Base-by-base conservation (phyloP, 2,113 vertebrate species). In the Egretta garzetta region DNA sequence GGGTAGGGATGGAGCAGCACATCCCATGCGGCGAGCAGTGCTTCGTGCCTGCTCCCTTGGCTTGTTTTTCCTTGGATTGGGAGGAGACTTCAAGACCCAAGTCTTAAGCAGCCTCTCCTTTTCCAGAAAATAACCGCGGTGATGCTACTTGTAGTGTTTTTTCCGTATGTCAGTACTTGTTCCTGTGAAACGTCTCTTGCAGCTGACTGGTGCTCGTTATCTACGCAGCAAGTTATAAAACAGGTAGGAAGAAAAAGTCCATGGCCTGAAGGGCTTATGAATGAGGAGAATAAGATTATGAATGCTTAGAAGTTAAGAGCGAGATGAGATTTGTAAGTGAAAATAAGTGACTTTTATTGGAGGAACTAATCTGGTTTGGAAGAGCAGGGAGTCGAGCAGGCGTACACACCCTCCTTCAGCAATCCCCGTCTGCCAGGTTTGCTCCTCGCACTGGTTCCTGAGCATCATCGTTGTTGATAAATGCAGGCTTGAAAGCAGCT, bases 1-100 rank as follows among this genome's bases (percentile, higher is more conserved):
- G 52, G 26, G 2, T 14, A 4, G 18, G 70, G 94, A 6, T n/a
- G 88, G 71, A 5, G 12, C 47, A 30, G 1, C 41, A 0, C 70
- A 11, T 49, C 41, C 35, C 55, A 0, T 30, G 26, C 79, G 7
- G 47, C 17, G 6, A 53, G 45, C 52, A 14, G 0, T 2, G 33
- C 30, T 86, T n/a, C 3, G 0, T 68, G 3, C 4, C 4, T 27
- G 47, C 14, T 68, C 6, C 39, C 27, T 28, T 53, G 53, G 4
- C 19, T 90, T 63, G 43, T 67, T 83, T 92, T 76, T 2, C 32
- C 41, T 4, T 71, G 68, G 17, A 1, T 2, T 26, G 60, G 55
- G 55, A 37, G 58, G 80, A 58, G 80, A n/a, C 63, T 76, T 66
- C 1, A 39, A 45, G 22, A 55, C 49, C 8, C n/a, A 22, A 80